These are phyloP conservation scores for Clarias batrachus DNA, from an alignment of 2,113 vertebrate genomes.

Conservation along the genomic window DNA sequence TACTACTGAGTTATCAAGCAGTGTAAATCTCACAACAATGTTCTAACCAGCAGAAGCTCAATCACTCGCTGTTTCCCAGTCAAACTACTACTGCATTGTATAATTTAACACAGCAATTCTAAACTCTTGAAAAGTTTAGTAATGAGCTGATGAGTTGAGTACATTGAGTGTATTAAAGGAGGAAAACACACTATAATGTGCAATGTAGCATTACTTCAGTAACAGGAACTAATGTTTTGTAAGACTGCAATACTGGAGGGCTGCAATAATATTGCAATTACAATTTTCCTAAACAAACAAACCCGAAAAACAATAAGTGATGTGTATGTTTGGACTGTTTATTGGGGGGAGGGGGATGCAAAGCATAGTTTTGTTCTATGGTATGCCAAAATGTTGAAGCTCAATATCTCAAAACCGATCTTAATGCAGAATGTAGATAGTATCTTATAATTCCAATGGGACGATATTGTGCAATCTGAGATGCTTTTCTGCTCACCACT, in stretches of 20 bases:
- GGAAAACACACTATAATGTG: slow-evolving; percentile 4
- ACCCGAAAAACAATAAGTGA: not conserved
- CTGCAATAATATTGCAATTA: slow-evolving; percentile 6
- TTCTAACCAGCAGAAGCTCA: not conserved
- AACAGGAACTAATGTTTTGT: not conserved
- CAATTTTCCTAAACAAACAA: not conserved
- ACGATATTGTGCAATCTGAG: not conserved
- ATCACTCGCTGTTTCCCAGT: not conserved
- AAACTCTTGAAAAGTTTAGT: not conserved
- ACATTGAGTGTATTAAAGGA: not conserved
- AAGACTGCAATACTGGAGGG: not conserved
- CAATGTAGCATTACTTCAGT: not conserved
- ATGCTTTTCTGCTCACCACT: not conserved
- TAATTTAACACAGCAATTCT: not conserved
- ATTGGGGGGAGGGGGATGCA: too few species aligned
- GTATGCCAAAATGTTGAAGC: too few species aligned
- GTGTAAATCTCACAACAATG: not conserved
- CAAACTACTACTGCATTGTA: not conserved
- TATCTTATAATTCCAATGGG: too few species aligned
- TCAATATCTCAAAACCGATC: too few species aligned
- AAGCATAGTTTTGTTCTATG: too few species aligned
- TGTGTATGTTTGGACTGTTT: too few species aligned
- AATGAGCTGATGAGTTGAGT: slow-evolving; percentile 1
- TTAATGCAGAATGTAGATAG: too few species aligned
- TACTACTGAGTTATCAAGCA: not conserved